Conservation (phyloP, 2,797 vertebrate species). For the Betta splendens region DNA sequence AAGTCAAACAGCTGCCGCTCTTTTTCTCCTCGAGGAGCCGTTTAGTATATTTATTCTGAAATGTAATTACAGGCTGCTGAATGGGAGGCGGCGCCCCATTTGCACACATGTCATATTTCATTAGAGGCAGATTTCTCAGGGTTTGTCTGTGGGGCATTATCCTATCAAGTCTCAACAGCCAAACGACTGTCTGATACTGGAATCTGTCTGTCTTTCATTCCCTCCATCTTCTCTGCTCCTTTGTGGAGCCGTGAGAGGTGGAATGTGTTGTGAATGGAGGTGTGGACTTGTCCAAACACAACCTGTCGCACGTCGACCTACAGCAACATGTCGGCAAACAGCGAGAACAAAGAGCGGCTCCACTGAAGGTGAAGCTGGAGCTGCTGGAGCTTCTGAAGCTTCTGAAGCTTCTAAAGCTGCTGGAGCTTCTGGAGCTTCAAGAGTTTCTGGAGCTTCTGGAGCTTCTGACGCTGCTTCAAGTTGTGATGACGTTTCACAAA, state of each 20-base stretch:
- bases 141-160: constrained; percentile 94
- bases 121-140: constrained; percentile 94
- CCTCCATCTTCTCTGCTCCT: constrained; percentile 83
- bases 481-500: too few relatives aligned
- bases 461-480: too few relatives aligned
- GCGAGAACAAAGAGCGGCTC: constrained; percentile 54
- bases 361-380: too few relatives aligned
- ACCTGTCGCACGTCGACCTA: constrained; percentile 56
- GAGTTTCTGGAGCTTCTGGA: constrained; percentile 33
- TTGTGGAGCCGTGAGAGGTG: constrained; percentile 73
- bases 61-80: constrained; percentile 97
- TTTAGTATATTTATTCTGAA: constrained; percentile 97
- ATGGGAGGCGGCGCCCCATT: constrained; percentile 94
- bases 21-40: constrained; percentile 72
- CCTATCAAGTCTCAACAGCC: constrained; percentile 93
- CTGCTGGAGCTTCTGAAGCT: too few relatives aligned
- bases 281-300: constrained; percentile 72
- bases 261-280: constrained; percentile 76
- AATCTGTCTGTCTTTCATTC: constrained; percentile 76
- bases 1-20: constrained; percentile 46
- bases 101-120: constrained; percentile 98
- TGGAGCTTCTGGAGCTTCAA: too few relatives aligned
- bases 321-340: constrained; percentile 52
- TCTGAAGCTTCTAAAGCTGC: not conserved
- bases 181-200: constrained; percentile 91